Evolutionary conservation across 2,113 vertebrate genomes (phyloP), one percentile per base, ranked within the genome.

Genomic region (Corythaeola cristata): DNA sequence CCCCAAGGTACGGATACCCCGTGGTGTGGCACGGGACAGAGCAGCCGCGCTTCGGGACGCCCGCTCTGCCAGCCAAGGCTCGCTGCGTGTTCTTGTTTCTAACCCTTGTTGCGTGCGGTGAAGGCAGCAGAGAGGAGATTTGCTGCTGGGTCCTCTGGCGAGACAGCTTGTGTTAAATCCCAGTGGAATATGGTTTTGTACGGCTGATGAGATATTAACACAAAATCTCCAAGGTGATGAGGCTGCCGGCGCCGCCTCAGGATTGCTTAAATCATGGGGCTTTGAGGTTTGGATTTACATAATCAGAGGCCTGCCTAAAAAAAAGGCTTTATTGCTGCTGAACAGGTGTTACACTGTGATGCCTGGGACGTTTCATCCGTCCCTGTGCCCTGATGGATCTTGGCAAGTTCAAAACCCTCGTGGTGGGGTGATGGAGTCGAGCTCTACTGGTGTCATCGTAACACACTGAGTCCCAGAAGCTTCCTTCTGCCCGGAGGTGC

Each of bases 31-130:
- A 2, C 21, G 41, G 73, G 33, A 15, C 22, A 6, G 4, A 11
- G 3, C 20, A 12, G 49, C 2, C 1, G 9, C 3, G 30, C 53
- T 13, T 35, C 4, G 73, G 60, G 66, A 12, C 5, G n/a, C 6
- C 2, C 3, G 13, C 59, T 37, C 23, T 35, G 19, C 62, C 33
- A 21, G 0, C 30, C 47, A 3, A 8, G 59, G 16, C 44, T 69
- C 6, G 3, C 19, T 16, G 33, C 8, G 4, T 5, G 1, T 26
- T 67, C 30, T 44, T 0, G 1, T 22, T 41, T 32, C 3, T 21
- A 24, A 6, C 3, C 18, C 2, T 8, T 47, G 16, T 18, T 39
- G 33, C 4, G 0, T 30, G 80, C 2, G 50, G 18, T 60, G 9
- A 7, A 80, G 23, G 73, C 63, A 23, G 8, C 10, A 7, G 27